Percentiles rank a stretch among this genome's conserved stretches.
phyloP scores from a whole-genome alignment of 2,113 vertebrate genomes.

The Bubalus kerabau region DNA sequence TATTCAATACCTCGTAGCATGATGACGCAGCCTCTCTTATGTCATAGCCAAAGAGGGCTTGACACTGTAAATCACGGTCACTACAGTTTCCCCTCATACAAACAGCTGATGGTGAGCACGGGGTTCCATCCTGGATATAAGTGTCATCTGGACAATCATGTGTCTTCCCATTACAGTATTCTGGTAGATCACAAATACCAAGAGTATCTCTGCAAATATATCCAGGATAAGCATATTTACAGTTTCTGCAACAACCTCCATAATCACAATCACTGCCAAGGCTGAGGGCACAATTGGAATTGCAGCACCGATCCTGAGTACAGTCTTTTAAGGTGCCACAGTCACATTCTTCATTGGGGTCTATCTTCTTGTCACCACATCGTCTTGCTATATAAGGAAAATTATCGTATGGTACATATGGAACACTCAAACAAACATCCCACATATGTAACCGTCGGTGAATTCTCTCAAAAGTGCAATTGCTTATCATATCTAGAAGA shows the following conservation, averaged over 20 bases:
- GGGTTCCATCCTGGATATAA: constrained; percentile 85
- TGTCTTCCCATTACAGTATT: constrained; percentile 85
- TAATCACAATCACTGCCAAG: constrained; percentile 11
- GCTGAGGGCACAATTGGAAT: neutral
- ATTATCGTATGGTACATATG: fast-evolving
- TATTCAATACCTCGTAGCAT: constrained; percentile 73
- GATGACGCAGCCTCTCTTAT: neutral
- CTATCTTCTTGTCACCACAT: constrained; percentile 68
- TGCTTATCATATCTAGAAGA: constrained; percentile 49
- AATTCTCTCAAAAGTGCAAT: constrained; percentile 62
- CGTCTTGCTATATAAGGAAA: neutral
- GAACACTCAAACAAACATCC: neutral
- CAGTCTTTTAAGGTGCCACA: constrained; percentile 71
- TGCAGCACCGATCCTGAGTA: constrained; percentile 62
- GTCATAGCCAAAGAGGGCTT: constrained; percentile 81
- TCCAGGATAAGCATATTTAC: constrained; percentile 73
- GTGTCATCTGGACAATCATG: constrained; percentile 79
- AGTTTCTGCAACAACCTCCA: constrained; percentile 66
- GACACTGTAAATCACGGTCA: constrained; percentile 82
- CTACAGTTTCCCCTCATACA: constrained; percentile 88
- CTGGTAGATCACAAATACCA: constrained; percentile 86
- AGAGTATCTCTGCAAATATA: constrained; percentile 76
- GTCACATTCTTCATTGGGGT: constrained; percentile 72
- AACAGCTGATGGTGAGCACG: constrained; percentile 77
- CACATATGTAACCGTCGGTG: fast-evolving